These are phyloP conservation scores for Coracias cyanogaster DNA, from an alignment of 2,797 vertebrate genomes.

Conservation along the genomic window DNA sequence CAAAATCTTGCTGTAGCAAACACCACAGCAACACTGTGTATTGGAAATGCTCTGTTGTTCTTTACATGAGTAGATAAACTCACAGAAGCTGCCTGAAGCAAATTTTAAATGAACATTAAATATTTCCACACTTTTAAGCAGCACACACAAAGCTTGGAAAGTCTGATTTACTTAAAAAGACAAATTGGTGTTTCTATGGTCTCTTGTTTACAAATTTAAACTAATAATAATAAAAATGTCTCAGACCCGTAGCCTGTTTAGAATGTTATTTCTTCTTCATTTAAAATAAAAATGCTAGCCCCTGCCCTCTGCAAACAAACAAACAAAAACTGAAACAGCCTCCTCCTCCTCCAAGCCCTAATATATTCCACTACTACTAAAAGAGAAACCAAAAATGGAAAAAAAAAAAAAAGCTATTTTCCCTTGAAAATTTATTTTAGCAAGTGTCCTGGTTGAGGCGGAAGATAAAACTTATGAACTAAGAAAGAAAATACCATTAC, in stretches of 20 bases:
- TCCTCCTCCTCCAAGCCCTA: neutral
- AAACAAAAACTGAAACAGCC: neutral
- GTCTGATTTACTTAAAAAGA: conserved; percentile 31
- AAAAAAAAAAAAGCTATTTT: neutral
- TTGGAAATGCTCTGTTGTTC: conserved; percentile 47
- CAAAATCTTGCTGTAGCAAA: conserved; percentile 2
- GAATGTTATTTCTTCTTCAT: neutral
- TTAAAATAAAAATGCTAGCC: neutral
- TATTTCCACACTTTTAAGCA: conserved; percentile 28
- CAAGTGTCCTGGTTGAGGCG: neutral
- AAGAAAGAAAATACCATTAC: neutral
- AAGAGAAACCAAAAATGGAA: neutral
- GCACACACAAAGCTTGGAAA: neutral
- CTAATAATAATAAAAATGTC: neutral
- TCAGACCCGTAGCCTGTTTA: neutral
- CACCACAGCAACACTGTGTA: neutral
- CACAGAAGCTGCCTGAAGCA: conserved; percentile 45
- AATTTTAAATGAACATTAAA: conserved; percentile 61
- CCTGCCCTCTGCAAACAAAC: neutral
- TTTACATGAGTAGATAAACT: conserved; percentile 41
- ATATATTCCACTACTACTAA: neutral
- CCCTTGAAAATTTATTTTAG: neutral
- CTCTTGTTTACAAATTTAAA: neutral
- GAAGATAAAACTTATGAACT: neutral
- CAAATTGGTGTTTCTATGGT: neutral